Conservation (phyloP, 2,888 invertebrate species). For the Tillus elongatus region DNA sequence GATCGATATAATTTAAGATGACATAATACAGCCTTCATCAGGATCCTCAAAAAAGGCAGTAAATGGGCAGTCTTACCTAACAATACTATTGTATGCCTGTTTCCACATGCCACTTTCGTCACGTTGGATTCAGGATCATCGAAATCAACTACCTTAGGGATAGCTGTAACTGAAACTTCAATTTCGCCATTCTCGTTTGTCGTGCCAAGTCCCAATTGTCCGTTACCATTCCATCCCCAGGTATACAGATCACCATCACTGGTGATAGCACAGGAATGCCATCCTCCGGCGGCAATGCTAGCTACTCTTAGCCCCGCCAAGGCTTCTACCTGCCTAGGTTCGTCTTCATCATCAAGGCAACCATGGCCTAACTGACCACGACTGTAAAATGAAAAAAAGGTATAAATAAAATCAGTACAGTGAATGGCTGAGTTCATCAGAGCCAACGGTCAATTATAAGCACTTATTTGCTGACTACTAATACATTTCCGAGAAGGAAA, state of each 20-base stretch:
- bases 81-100: slow-evolving; percentile 62
- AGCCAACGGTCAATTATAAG: too few relatives aligned
- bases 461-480: too few relatives aligned
- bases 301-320: slow-evolving; percentile 65
- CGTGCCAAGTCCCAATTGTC: slow-evolving; percentile 65
- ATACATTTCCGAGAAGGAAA: too few relatives aligned
- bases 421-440: too few relatives aligned
- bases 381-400: slow-evolving; percentile 41
- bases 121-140: slow-evolving; percentile 34
- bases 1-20: too few relatives aligned
- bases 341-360: slow-evolving; percentile 52
- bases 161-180: slow-evolving; percentile 41
- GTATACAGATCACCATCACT: slow-evolving; percentile 72
- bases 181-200: slow-evolving; percentile 34
- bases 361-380: slow-evolving; percentile 82
- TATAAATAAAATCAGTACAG: background rate
- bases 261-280: slow-evolving; percentile 77
- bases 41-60: too few relatives aligned
- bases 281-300: slow-evolving; percentile 70
- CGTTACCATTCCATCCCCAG: slow-evolving; percentile 88
- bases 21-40: too few relatives aligned
- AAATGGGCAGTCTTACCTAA: slow-evolving; percentile 51
- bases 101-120: slow-evolving; percentile 59
- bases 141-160: slow-evolving; percentile 46
- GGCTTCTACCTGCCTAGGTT: slow-evolving; percentile 60